Base-by-base conservation (phyloP, 2,113 vertebrate genomes). In the Stigmatopora nigra region DNA sequence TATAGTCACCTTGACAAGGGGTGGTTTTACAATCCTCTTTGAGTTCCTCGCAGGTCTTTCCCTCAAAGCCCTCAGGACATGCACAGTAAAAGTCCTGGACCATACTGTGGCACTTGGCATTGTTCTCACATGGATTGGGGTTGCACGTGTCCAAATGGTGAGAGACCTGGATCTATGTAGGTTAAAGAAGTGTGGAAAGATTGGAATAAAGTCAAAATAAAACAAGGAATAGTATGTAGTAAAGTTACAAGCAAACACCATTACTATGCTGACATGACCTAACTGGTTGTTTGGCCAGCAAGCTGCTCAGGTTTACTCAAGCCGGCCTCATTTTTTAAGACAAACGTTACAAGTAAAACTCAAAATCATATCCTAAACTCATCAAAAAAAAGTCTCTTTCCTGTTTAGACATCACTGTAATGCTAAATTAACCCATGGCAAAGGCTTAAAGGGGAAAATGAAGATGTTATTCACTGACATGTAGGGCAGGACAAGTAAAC, bases 51-150 rank as follows among this genome's bases (percentile, higher is more conserved):
- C 97, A 99, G 72, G 93, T 95, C 85, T 98, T 98, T 19, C 96
- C 97, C 20, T 93, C 90, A 15, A 91, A 90, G 80, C 92, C 93
- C 51, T 98, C 96, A 0, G 91, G 89, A 76, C 97, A 99, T 0
- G 94, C 93, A 4, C 97, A 99, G 86, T 95, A 98, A 78, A 97
- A 99, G 79, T 97, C 96, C 12, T 89, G 91, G 22, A 90, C 88
- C 78, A 97, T 84, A 83, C 89, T 90, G 77, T 97, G 94, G 83
- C 97, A 99, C 41, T 78, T 84, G 25, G 96, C 97, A 14, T 87
- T 88, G 5, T 96, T 94, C 82, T 92, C 90, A 81, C 97, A 99
- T 8, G 96, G 97, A 79, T 89, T 94, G 0, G 94, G 92, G 59
- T 94, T 88, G 31, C 97, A 99, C 12, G 93, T 82, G 78, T 95